Conservation (phyloP, 2,797 vertebrate species). For the Mus caroli region DNA sequence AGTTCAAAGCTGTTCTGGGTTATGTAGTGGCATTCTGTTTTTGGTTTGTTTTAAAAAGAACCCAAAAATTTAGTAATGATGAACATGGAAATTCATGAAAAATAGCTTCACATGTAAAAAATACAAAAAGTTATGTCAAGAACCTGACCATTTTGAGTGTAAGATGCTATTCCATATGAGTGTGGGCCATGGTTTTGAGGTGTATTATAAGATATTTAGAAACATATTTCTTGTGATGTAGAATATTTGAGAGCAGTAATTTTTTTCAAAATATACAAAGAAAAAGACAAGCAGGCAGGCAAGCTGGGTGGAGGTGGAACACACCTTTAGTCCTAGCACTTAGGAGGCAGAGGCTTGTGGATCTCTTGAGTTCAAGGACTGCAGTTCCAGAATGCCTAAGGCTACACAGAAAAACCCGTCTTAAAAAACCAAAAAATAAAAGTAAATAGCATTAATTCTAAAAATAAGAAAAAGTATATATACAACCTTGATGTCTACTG, state of each 20-base stretch:
- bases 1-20: background rate
- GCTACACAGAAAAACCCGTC: background rate
- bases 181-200: background rate
- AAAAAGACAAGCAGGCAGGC: background rate
- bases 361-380: background rate
- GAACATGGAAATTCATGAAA: conserved; percentile 28
- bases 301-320: background rate
- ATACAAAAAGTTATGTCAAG: conserved; percentile 21
- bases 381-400: background rate
- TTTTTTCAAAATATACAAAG: background rate
- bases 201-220: background rate
- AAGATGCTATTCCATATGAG: background rate
- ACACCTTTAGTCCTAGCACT: background rate
- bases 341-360: background rate
- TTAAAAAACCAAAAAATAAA: background rate
- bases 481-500: background rate
- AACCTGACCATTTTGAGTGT: background rate
- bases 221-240: background rate
- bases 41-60: background rate
- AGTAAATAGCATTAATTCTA: background rate
- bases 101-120: background rate
- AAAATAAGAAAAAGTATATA: background rate
- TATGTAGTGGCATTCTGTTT: background rate
- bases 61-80: conserved; percentile 3
- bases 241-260: conserved; percentile 41